A percentile compares a stretch with the other conserved stretches of the same genome.
These are phyloP conservation scores for Pangasianodon hypophthalmus DNA, from an alignment of 2,113 vertebrate species.

Conservation along the genomic window DNA sequence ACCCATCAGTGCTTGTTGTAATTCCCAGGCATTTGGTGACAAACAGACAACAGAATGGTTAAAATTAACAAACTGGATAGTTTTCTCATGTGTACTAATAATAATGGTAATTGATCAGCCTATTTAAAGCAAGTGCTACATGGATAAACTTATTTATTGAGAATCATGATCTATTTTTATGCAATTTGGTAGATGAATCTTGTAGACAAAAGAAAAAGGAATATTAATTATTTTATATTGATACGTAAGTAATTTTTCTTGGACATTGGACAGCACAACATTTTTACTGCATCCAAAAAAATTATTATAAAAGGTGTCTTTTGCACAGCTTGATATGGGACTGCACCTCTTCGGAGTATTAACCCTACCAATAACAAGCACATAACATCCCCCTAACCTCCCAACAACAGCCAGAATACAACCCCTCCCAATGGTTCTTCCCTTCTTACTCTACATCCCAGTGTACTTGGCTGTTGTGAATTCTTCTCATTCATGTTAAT, in stretches of 20 bases:
- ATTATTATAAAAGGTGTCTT: not conserved
- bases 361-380: constrained; percentile 78
- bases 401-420: constrained; percentile 55
- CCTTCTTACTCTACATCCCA: constrained; percentile 7
- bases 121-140: constrained; percentile 9
- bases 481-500: constrained; percentile 42
- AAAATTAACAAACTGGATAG: constrained; percentile 1
- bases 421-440: not conserved
- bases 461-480: constrained; percentile 71
- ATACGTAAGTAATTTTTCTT: not conserved
- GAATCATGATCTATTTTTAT: not conserved
- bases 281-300: not conserved
- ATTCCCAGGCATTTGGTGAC: not conserved
- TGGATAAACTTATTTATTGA: not conserved
- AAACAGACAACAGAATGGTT: constrained; percentile 3
- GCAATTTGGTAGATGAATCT: not conserved
- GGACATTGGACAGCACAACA: not conserved
- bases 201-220: not conserved
- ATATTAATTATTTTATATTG: not conserved
- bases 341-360: constrained; percentile 78
- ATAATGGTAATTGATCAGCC: not conserved
- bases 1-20: constrained; percentile 54
- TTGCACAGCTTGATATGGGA: constrained; percentile 63
- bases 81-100: not conserved
- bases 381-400: constrained; percentile 83